Percentiles rank a stretch among this genome's conserved stretches.
These are phyloP conservation scores for Mellivora capensis DNA, from an alignment of 2,113 vertebrate genomes.

Conservation along the genomic window DNA sequence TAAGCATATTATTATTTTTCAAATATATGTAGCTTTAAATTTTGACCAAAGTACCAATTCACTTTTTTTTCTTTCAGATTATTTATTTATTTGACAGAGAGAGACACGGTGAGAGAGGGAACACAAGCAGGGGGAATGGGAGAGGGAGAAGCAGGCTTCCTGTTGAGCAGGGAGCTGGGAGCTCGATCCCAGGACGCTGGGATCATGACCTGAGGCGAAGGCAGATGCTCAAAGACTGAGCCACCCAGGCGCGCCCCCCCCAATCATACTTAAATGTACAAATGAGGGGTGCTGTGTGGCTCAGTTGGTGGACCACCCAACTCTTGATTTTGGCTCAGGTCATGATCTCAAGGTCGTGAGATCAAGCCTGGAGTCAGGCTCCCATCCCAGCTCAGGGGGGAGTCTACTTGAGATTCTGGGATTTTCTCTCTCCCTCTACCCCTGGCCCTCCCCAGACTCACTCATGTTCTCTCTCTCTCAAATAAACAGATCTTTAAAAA, in stretches of 20 bases:
- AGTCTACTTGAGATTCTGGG: background rate
- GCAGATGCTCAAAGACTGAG: too few relatives aligned
- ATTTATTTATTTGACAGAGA: too few relatives aligned
- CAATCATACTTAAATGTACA: constrained; percentile 18
- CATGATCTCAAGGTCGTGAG: background rate
- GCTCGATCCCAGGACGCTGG: too few relatives aligned
- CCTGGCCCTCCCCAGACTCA: background rate
- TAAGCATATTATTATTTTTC: constrained; percentile 26
- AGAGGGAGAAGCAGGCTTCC: too few relatives aligned
- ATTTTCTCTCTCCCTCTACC: background rate
- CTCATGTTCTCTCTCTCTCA: background rate
- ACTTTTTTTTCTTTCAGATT: background rate
- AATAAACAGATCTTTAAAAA: background rate
- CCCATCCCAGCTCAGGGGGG: background rate
- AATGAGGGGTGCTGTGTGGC: background rate
- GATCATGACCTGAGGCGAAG: too few relatives aligned
- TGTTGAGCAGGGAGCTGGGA: too few relatives aligned
- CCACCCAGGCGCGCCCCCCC: too few relatives aligned
- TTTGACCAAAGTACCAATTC: constrained; percentile 26
- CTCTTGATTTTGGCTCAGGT: background rate
- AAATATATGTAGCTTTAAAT: constrained; percentile 1
- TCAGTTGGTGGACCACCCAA: background rate
- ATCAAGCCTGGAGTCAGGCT: background rate
- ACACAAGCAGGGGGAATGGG: too few relatives aligned
- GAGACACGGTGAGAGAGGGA: too few relatives aligned